Percentiles rank a stretch among this genome's conserved stretches.
Conservation (phyloP, 2,888 invertebrate species). For the Hedychridium roseum region DNA sequence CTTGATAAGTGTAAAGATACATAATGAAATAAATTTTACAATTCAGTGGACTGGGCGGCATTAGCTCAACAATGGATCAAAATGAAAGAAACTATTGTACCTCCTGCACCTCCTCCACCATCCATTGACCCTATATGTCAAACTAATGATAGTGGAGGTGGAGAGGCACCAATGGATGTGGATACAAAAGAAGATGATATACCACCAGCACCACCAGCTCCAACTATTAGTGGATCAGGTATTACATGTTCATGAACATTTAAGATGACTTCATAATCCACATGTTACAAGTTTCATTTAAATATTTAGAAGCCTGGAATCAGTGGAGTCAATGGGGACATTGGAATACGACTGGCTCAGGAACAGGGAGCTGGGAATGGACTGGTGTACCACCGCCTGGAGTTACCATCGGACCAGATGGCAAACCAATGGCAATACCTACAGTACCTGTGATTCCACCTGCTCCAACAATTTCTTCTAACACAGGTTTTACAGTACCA, state of each 20-base stretch:
- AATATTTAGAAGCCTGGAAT: slow-evolving; percentile 51
- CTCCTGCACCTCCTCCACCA: slow-evolving; percentile 71
- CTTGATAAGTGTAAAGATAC: no score
- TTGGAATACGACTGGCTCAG: slow-evolving; percentile 49
- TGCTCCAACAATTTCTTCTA: slow-evolving; percentile 54
- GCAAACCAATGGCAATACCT: slow-evolving; percentile 54
- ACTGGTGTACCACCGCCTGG: slow-evolving; percentile 56
- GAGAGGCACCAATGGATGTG: slow-evolving; percentile 89
- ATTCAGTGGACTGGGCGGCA: slow-evolving; percentile 91
- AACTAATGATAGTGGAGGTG: slow-evolving; percentile 71
- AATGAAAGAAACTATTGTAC: slow-evolving; percentile 83
- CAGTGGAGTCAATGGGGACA: slow-evolving; percentile 60
- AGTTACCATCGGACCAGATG: slow-evolving; percentile 55
- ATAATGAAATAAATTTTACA: not conserved
- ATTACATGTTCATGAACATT: not conserved
- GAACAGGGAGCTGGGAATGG: slow-evolving; percentile 59
- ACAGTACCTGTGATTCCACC: slow-evolving; percentile 53
- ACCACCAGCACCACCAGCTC: slow-evolving; percentile 62
- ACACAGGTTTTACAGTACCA: slow-evolving; percentile 49
- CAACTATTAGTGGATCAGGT: slow-evolving; percentile 60
- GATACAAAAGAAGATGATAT: slow-evolving; percentile 73
- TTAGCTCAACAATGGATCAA: slow-evolving; percentile 98
- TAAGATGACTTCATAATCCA: slow-evolving; percentile 1
- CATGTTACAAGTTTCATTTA: slow-evolving; percentile 3
- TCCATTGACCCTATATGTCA: slow-evolving; percentile 54